Base-by-base conservation (phyloP, 2,888 invertebrate genomes). In the Hermaeophaga mercurialis region DNA sequence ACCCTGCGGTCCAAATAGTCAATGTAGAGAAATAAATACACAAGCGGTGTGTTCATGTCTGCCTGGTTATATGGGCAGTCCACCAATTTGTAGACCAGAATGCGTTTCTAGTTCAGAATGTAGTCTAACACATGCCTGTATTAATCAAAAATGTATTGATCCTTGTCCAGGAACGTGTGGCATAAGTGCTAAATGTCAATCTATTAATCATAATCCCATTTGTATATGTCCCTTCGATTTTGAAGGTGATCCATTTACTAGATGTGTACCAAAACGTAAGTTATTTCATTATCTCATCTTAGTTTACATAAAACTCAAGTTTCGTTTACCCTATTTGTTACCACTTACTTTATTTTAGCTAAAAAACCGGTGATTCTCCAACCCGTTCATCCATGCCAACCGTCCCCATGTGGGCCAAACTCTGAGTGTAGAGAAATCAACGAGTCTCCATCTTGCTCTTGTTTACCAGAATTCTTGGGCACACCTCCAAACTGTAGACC, bases 1-100 rank as follows among this genome's bases (percentile, higher is more conserved):
- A 28, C 87, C 87, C 1, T 88, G 88, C 74, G 92, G 92, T 28
- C 85, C 90, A 3, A 90, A 91, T 70, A 90, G 91, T 61, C 80
- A 86, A 64, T 92, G 92, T 70, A 85, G 85, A 69, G 86, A 85
- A 71, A 74, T 83, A 17, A 88, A 88, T 68, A 83, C 82, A 22
- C 87, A 88, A 78, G 85, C 85, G 0, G 83, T 87, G n/a, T 91
- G 90, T 71, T 86, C 87, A 44, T 90, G 90, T 70, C 75, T 85
- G 60, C 81, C 82, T 31, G 81, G 83, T 63, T 87, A 85, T 67
- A 80, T 82, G 49, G 88, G 88, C 39, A 79, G 79, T 62, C 88
- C 87, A 19, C 87, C 87, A 53, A 83, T 82, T 54, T 90, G 90
- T 73, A 82, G 89, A 72, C 88, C 89, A 22, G 88, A 88, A 75